Conservation (phyloP, 2,113 vertebrate species). For the Sinosuthora webbiana region DNA sequence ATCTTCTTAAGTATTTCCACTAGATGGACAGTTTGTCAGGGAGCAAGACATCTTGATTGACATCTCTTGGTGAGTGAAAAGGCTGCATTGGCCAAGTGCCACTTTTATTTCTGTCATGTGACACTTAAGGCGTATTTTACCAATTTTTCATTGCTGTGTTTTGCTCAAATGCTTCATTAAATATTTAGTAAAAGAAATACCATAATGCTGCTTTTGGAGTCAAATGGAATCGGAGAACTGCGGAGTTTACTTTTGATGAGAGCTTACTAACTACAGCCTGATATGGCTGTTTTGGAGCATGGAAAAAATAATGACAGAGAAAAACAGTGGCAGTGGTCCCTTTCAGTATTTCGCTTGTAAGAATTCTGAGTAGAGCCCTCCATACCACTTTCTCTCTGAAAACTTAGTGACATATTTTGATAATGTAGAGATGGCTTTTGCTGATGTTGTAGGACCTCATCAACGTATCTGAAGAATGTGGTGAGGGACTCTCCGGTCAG, state of each 20-base stretch:
- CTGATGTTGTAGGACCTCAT: background rate
- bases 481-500: background rate
- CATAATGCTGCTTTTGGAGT: background rate
- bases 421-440: background rate
- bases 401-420: background rate
- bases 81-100: background rate
- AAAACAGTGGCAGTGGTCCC: background rate
- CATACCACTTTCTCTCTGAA: background rate
- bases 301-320: background rate
- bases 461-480: background rate
- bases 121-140: background rate
- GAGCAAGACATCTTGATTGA: conserved; percentile 24
- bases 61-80: conserved; percentile 23
- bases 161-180: background rate
- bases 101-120: background rate
- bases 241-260: background rate
- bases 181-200: background rate
- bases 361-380: background rate
- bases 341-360: background rate
- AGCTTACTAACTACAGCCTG: background rate
- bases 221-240: background rate
- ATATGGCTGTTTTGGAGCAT: background rate
- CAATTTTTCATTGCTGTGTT: background rate
- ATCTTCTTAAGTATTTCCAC: conserved; percentile 57
- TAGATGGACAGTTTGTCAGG: conserved; percentile 5